A percentile compares a stretch with the other conserved stretches of the same genome.
Conservation (phyloP, 2,797 vertebrate genomes). For the Bradypodion ventrale region DNA sequence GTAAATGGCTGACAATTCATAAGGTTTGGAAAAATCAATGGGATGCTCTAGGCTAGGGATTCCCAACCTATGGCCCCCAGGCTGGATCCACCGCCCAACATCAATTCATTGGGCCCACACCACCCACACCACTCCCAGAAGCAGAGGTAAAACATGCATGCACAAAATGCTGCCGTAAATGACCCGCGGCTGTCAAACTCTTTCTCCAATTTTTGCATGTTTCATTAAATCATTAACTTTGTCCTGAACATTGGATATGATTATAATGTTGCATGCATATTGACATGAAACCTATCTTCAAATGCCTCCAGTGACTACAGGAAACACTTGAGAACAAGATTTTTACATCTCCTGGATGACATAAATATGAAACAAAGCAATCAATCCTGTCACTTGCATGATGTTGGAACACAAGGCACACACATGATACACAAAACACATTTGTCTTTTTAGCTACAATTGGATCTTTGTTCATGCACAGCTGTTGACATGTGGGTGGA, state of each 20-base stretch:
- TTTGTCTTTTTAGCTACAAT: not conserved
- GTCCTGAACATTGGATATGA: too few relatives aligned
- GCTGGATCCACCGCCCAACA: too few relatives aligned
- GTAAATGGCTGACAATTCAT: not conserved
- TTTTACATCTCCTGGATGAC: not conserved
- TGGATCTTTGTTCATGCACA: slow-evolving; percentile 20
- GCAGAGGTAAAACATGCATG: too few relatives aligned
- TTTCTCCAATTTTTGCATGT: too few relatives aligned
- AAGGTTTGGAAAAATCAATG: not conserved
- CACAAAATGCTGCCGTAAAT: too few relatives aligned
- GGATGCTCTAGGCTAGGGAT: not conserved
- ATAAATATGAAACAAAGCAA: not conserved
- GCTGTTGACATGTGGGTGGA: slow-evolving; percentile 8
- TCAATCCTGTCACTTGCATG: not conserved
- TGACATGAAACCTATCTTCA: not conserved
- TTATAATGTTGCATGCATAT: not conserved
- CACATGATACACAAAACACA: not conserved
- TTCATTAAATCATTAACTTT: too few relatives aligned
- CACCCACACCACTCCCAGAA: too few relatives aligned
- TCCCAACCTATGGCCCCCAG: too few relatives aligned
- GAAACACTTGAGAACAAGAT: not conserved
- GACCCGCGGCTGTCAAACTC: too few relatives aligned
- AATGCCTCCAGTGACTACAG: not conserved
- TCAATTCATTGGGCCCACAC: too few relatives aligned
- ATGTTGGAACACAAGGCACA: not conserved